Evolutionary conservation across 2,888 invertebrate species (phyloP).

Genomic region (Lysandra coridon): DNA sequence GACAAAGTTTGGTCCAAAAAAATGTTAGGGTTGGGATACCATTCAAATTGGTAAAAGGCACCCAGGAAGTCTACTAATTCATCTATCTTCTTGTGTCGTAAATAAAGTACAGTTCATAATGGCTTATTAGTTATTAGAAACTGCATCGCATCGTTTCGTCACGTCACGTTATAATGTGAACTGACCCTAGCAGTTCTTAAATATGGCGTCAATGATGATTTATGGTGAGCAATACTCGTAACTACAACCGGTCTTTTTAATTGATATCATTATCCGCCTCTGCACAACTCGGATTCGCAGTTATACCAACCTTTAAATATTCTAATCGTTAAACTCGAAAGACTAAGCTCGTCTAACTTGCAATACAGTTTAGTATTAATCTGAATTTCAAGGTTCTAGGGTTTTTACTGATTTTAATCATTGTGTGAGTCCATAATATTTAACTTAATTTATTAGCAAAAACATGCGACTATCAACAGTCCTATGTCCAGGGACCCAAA

Average conservation of each 20-base stretch:
- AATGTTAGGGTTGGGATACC: too few relatives aligned
- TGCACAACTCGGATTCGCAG: background rate
- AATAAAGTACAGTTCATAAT: too few relatives aligned
- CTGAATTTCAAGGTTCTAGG: background rate
- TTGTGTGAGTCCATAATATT: too few relatives aligned
- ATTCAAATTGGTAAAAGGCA: too few relatives aligned
- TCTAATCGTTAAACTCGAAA: background rate
- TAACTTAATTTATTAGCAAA: too few relatives aligned
- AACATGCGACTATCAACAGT: too few relatives aligned
- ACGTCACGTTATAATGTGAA: background rate
- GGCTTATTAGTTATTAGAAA: too few relatives aligned
- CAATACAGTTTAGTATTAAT: background rate
- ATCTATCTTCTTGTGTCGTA: too few relatives aligned
- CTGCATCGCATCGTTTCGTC: too few relatives aligned
- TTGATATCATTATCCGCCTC: background rate
- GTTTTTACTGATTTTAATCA: too few relatives aligned
- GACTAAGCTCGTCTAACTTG: background rate
- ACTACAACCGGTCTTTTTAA: background rate
- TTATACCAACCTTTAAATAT: background rate
- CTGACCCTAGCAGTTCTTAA: background rate
- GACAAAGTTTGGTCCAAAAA: background rate
- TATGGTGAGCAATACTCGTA: background rate
- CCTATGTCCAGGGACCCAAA: too few relatives aligned
- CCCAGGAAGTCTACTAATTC: too few relatives aligned
- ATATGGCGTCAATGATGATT: background rate